phyloP scores from a whole-genome alignment of 37 sponge, comb jelly and placozoan species.

The Spongilla lacustris region DNA sequence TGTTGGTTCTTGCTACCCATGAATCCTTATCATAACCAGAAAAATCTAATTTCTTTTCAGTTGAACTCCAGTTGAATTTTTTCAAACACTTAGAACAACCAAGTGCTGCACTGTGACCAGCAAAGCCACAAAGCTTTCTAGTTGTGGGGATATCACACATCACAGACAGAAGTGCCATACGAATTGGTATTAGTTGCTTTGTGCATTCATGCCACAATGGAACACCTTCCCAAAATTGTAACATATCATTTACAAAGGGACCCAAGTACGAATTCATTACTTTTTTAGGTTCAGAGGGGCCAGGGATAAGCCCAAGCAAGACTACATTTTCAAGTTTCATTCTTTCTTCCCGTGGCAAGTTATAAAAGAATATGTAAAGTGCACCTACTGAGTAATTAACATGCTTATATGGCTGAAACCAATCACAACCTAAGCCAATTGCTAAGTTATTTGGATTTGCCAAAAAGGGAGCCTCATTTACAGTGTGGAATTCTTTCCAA shows the following conservation, averaged over 20 bases:
- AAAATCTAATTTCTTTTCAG: constrained; percentile 45
- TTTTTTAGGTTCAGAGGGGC: constrained; percentile 18
- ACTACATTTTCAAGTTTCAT: constrained; percentile 23
- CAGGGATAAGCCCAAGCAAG: constrained; percentile 35
- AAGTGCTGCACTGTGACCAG: constrained; percentile 33
- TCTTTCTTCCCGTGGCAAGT: constrained; percentile 28
- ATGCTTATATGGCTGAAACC: constrained; percentile 49
- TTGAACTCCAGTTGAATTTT: constrained; percentile 11
- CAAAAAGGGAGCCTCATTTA: constrained; percentile 14
- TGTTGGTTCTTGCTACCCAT: constrained; percentile 14
- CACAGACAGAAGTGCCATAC: constrained; percentile 23
- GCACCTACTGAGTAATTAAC: constrained; percentile 29
- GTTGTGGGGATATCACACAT: constrained; percentile 49
- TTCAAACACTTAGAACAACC: constrained; percentile 48
- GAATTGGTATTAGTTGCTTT: neutral
- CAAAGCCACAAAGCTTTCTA: constrained; percentile 61
- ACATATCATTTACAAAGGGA: constrained; percentile 44
- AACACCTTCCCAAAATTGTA: constrained; percentile 17
- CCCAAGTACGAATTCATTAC: constrained; percentile 7
- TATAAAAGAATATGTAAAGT: constrained; percentile 14
- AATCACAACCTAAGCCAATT: constrained; percentile 27
- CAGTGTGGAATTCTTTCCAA: constrained; percentile 28
- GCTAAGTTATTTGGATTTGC: neutral
- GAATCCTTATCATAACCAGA: constrained; percentile 22
- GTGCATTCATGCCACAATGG: neutral